Base-by-base conservation (phyloP, 2,113 vertebrate genomes). In the Suncus etruscus region DNA sequence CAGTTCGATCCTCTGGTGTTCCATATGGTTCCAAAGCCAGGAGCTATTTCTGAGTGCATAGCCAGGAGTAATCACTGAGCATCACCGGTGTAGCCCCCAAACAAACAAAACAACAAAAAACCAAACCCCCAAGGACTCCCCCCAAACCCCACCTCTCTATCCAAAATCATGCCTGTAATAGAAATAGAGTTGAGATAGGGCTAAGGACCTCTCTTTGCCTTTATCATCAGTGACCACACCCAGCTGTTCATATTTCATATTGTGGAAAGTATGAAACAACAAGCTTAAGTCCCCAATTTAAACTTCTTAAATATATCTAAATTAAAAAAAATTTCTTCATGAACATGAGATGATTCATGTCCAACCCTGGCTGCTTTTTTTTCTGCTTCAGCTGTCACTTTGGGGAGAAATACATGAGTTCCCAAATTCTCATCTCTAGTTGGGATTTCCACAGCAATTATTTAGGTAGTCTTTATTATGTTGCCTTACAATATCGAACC, bases 241-340 rank as follows among this genome's bases (percentile, higher is more conserved):
- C 18, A 3, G 31, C 10, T 83, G 86, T 83, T 31, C 16, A 32
- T 32, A 11, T 83, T 11, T 66, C 32, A 75, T 2, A 0, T 5
- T 77, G 32, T 76, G 48, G 78, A 24, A 77, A n/a, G 61, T 4
- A 1, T 50, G 51, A 87, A 27, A 32, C 5, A 45, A 20, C 32
- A 69, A 27, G 72, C 58, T 20, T 20, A 63, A 7, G 75, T 66
- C 32, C 0, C 65, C 39, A 25, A 32, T 22, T 39, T 54, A 15
- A 54, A 24, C 47, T 72, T 51, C 87, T 85, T 25, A 45, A 72
- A 76, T 79, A 31, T 86, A 90, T 87, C 69, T 83, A 31, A 90
- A 69, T 8, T 51, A 8, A 18, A n/a, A 39, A 63, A 39, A 94
- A 24, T 82, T 22, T 39, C 89, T 83, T 68, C 74, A 4, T 32